A percentile compares a stretch with the other conserved stretches of the same genome.
Conservation (phyloP, 2,797 vertebrate species). For the Semotilus atromaculatus region DNA sequence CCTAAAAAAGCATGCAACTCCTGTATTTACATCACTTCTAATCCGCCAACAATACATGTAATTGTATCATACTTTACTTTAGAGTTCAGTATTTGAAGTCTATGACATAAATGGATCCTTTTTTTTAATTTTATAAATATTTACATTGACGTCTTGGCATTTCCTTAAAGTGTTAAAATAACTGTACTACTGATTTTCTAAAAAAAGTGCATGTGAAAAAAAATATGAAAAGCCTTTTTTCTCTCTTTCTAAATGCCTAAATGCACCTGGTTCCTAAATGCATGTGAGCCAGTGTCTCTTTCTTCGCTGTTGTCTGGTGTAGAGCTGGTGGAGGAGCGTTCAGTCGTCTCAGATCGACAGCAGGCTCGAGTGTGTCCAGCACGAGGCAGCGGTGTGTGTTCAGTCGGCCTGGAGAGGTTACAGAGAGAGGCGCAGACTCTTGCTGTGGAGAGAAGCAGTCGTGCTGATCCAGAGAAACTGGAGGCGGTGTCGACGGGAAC, state of each 20-base stretch:
- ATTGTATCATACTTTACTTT: too few species aligned
- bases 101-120: background rate
- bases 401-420: constrained; percentile 90
- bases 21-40: too few species aligned
- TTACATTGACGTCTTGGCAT: background rate
- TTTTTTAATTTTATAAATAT: background rate
- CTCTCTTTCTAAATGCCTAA: too few species aligned
- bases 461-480: constrained; percentile 87
- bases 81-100: background rate
- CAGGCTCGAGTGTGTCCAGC: constrained; percentile 64
- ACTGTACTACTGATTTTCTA: background rate
- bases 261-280: too few species aligned
- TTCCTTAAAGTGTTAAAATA: background rate
- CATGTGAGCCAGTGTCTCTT: background rate
- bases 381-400: constrained; percentile 81
- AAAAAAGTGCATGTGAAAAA: background rate
- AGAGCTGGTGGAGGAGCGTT: constrained; percentile 89
- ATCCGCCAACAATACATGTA: too few species aligned
- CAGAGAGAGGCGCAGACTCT: constrained; percentile 77
- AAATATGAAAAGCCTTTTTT: background rate
- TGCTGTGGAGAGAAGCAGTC: constrained; percentile 82
- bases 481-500: constrained; percentile 75
- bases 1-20: too few species aligned
- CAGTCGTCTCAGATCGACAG: constrained; percentile 65
- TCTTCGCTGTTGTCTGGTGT: constrained; percentile 20